These are phyloP conservation scores for Prolemur simus DNA, from an alignment of 2,113 vertebrate species.

Conservation along the genomic window DNA sequence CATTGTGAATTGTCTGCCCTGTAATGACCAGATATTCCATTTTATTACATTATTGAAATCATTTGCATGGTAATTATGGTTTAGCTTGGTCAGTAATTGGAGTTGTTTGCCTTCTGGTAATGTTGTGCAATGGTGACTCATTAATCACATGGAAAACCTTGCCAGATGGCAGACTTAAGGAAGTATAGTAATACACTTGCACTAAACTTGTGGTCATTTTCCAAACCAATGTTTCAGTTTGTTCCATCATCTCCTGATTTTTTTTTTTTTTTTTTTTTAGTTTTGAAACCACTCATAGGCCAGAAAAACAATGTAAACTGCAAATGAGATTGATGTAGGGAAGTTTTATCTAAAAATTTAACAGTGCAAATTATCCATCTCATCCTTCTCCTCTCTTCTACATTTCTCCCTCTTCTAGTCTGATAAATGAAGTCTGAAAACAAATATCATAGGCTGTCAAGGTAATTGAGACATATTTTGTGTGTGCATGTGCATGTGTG, in stretches of 20 bases:
- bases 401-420: not conserved
- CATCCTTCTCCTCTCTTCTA: not conserved
- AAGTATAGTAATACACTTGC: slow-evolving; percentile 19
- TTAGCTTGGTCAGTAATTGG: slow-evolving; percentile 79
- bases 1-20: slow-evolving; percentile 77
- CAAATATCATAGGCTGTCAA: not conserved
- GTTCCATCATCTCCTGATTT: not conserved
- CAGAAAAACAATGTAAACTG: not conserved
- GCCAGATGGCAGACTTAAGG: slow-evolving; percentile 62
- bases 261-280: not conserved
- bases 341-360: not conserved
- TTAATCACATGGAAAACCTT: slow-evolving; percentile 77
- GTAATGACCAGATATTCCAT: slow-evolving; percentile 79
- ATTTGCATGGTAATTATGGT: slow-evolving; percentile 82
- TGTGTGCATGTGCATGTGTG: not conserved
- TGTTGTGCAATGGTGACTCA: slow-evolving; percentile 63
- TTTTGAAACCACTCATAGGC: slow-evolving; percentile 45
- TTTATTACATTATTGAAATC: slow-evolving; percentile 81
- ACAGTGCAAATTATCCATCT: not conserved
- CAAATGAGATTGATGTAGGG: not conserved
- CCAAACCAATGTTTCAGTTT: not conserved
- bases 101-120: slow-evolving; percentile 79
- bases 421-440: not conserved
- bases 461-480: not conserved
- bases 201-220: not conserved